Evolutionary conservation across 2,113 vertebrate genomes (phyloP), one percentile per base, ranked within the genome.

Genomic region (Chamaea fasciata): DNA sequence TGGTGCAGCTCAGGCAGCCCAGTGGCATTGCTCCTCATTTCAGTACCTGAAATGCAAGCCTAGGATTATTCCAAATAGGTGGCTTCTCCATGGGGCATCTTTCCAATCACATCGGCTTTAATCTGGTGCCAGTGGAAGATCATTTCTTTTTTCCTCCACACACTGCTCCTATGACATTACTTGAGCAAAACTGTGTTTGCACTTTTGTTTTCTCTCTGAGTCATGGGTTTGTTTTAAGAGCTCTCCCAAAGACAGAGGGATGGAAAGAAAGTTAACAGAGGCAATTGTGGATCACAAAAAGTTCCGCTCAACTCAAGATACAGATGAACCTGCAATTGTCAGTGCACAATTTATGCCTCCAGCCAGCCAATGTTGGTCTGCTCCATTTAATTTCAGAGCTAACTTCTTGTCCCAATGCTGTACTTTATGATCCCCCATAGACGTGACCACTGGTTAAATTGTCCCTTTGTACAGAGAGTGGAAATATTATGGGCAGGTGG

Each of bases 141-240:
- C 0, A 4, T 55, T 77, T 33, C 2, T 30, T 27, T 47, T 68
- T 65, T 55, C 4, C 11, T 83, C 9, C 17, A 6, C 1, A 2
- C 22, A 9, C 12, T 37, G 33, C 8, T 75, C 19, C 37, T 28
- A 10, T 1, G 2, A 20, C 23, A 16, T 67, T 44, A 8, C 16
- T 75, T 37, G 64, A 64, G 16, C 20, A 60, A 23, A 60, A 49
- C 81, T 3, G 0, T 50, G 26, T 42, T 67, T 47, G 33, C 17
- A 6, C 9, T 52, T 42, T 57, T 67, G 7, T 28, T 71, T 52
- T 59, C 21, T 31, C 23, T 73, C 64, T 20, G n/a, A 55, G 15
- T 27, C 23, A 13, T 50, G n/a, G n/a, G n/a, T n/a, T n/a, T n/a
- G n/a, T n/a, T n/a, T n/a, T n/a, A n/a, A n/a, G n/a, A n/a, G n/a